Evolutionary conservation across 2,888 invertebrate genomes (phyloP).

Genomic region (Agelastica alni): DNA sequence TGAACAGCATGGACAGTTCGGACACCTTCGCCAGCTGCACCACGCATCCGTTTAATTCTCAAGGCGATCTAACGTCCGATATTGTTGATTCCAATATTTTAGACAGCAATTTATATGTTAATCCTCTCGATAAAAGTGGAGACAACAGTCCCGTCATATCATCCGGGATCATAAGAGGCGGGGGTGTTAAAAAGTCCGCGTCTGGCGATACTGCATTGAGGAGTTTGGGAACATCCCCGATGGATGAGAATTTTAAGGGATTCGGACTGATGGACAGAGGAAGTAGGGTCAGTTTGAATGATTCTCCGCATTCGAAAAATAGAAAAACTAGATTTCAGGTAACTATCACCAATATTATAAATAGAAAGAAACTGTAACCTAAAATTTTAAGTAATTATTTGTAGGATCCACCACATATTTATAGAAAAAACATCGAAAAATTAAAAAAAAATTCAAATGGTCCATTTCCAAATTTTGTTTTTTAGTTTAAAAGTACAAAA

Average conservation of each 20-base stretch:
- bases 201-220: constrained; percentile 77
- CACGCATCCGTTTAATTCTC: constrained; percentile 91
- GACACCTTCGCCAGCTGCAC: constrained; percentile 97
- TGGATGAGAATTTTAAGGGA: constrained; percentile 61
- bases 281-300: constrained; percentile 66
- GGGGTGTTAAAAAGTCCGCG: constrained; percentile 74
- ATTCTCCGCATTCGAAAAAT: constrained; percentile 75
- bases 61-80: constrained; percentile 62
- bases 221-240: constrained; percentile 65
- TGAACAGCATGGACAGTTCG: constrained; percentile 73
- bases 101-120: constrained; percentile 86
- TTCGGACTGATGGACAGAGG: constrained; percentile 57
- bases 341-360: too few relatives aligned
- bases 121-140: constrained; percentile 74
- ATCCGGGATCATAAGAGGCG: constrained; percentile 36
- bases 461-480: too few relatives aligned
- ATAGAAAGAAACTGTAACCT: too few relatives aligned
- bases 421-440: too few relatives aligned
- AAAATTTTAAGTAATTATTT: too few relatives aligned
- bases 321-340: constrained; percentile 86
- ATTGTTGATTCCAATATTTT: constrained; percentile 53
- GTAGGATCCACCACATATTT: constrained; percentile 25
- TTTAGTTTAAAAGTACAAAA: too few relatives aligned
- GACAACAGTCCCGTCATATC: constrained; percentile 57
- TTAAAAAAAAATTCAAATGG: too few relatives aligned